Evolutionary conservation across 2,888 invertebrate species (phyloP), one percentile per base, ranked within the genome.

Genomic region (Idaea straminata): DNA sequence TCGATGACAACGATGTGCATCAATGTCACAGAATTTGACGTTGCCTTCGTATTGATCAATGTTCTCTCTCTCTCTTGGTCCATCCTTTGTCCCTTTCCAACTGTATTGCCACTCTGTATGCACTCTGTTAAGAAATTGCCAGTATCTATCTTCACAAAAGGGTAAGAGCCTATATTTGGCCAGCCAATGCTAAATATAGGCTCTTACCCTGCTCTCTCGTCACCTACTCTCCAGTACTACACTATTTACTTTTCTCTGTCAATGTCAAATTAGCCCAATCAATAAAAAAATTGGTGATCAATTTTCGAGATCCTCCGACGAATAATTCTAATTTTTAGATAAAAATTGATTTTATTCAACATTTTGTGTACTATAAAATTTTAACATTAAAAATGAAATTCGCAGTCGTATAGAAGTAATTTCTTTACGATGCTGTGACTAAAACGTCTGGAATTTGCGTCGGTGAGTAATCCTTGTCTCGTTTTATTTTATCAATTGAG

Each of bases 381-480:
- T 47, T 6, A 47, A 13, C 47, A 47, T 6, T 36, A 10, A 13
- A 47, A 47, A 13, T 47, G 10, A 13, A 10, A 2, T 47, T 10
- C 47, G 10, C 47, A 47, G 47, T 47, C 47, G 10, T 13, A 47
- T 47, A 47, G 47, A 47, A 47, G 13, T 47, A 13, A 7, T 47
- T 47, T 47, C 10, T 47, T 34, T 59, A 36, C 25, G 57, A 62
- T 62, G 62, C 62, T 57, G 57, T 62, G 62, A 62, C 62, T 25
- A 59, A 59, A 59, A 25, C 13, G 6, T 6, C 25, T 59, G 59
- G 59, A 25, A 59, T 59, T 25, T 59, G 13, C 34, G 59, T 34
- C 13, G 15, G 59, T 59, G 34, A 59, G 59, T 59, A 47, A 47
- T 47, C 47, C 13, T 47, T 47, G 47, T 7, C 2, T 47, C 47